Conservation (phyloP, 2,797 vertebrate species). For the Oreonectes daqikongensis region DNA sequence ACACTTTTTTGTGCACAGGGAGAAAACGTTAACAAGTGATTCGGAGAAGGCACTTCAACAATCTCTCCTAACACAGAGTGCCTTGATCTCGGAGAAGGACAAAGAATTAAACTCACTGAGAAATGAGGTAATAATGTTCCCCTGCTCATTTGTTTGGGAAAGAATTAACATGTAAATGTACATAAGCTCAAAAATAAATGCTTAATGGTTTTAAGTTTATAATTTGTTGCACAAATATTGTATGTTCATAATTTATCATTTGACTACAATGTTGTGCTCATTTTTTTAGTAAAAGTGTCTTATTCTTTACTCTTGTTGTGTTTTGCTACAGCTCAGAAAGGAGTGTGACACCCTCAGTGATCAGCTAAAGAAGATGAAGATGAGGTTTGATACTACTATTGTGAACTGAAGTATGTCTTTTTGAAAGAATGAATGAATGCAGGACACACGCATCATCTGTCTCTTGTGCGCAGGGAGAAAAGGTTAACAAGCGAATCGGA, state of each 20-base stretch:
- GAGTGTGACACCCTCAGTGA: slow-evolving; percentile 87
- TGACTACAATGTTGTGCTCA: too few species aligned
- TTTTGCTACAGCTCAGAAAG: slow-evolving; percentile 49
- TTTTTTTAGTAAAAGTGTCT: too few species aligned
- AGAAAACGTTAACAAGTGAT: slow-evolving; percentile 84
- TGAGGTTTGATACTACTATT: slow-evolving; percentile 78
- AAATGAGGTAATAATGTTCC: slow-evolving; percentile 78
- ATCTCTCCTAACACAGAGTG: slow-evolving; percentile 86
- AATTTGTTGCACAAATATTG: too few species aligned
- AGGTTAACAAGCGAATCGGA: slow-evolving; percentile 83
- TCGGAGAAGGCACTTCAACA: slow-evolving; percentile 85
- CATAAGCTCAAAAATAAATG: too few species aligned
- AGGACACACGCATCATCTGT: neutral
- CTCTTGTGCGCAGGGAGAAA: slow-evolving; percentile 76
- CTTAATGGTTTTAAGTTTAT: too few species aligned
- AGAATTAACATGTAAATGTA: too few species aligned
- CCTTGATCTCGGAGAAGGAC: slow-evolving; percentile 91
- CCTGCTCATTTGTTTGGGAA: too few species aligned
- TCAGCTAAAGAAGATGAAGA: slow-evolving; percentile 89
- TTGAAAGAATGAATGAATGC: too few species aligned
- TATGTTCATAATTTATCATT: too few species aligned
- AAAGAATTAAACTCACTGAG: slow-evolving; percentile 85
- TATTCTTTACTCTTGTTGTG: too few species aligned
- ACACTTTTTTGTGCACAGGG: slow-evolving; percentile 70
- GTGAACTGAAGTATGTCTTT: slow-evolving; percentile 46